Evolutionary conservation across 2,888 invertebrate species (phyloP), one percentile per base, ranked within the genome.

Genomic region (Polydrusus cervinus): DNA sequence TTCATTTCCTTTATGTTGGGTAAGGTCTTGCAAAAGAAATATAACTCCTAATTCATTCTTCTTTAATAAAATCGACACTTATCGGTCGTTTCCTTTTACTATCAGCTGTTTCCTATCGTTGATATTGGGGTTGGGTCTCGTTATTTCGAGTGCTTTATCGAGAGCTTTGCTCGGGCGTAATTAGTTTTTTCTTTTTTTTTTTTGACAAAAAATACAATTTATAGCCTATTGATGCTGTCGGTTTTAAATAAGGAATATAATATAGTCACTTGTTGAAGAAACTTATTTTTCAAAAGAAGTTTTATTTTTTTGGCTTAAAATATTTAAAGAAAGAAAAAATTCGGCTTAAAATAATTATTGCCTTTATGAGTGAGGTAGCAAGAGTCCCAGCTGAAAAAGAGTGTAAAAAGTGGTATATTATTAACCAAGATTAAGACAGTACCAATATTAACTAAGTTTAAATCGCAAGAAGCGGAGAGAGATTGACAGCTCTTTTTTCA

Each of bases 31-130:
- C 68, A 16, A 47, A 65, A 66, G 65, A 66, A 75, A 75, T 75
- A 75, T 53, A 66, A 45, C 51, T 57, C 51, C 70, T 75, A 75
- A 75, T 75, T 75, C 75, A 71, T 75, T 71, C 71, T 51, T 34
- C 61, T 60, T 71, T 71, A 75, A 75, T 75, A 71, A 75, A 75
- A 70, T 66, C 70, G 71, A 71, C 70, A 75, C 75, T 75, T 75
- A 75, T 71, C 71, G 75, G 61, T 60, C 71, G 71, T 71, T 75
- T 71, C 70, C 60, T 75, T 75, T 67, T 71, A 55, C 70, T 70
- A 75, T 75, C 75, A 75, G 70, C 75, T 75, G 75, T 66, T 75
- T 71, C 65, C 75, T 71, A 71, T 70, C 43, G 66, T 61, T 43
- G 71, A 43, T 64, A 53, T 57, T 47, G 45, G 62, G 68, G 68